Evolutionary conservation across 2,888 invertebrate species (phyloP).

Genomic region (Ormyrus labotus): DNA sequence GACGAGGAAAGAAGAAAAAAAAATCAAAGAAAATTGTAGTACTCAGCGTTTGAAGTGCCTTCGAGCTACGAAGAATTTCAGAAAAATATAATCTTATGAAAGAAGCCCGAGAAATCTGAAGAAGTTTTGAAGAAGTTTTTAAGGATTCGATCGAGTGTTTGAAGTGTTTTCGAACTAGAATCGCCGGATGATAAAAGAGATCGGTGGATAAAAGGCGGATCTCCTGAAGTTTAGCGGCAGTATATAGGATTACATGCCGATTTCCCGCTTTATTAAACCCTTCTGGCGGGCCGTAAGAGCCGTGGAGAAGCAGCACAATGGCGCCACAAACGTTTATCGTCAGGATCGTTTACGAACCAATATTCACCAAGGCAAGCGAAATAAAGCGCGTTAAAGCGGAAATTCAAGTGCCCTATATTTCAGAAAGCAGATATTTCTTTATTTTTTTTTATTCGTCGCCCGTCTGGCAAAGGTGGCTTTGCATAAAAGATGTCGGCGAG

Average conservation of each 20-base stretch:
- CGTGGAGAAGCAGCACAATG: constrained; percentile 20
- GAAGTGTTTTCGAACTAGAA: too few species aligned
- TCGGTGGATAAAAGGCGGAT: background rate
- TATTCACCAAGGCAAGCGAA: constrained; percentile 59
- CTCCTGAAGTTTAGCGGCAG: background rate
- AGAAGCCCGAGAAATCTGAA: too few species aligned
- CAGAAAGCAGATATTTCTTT: background rate
- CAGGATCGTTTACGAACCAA: constrained; percentile 69
- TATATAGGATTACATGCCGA: constrained; percentile 1
- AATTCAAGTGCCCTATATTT: background rate
- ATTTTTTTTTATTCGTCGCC: background rate
- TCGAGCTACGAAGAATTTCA: too few species aligned
- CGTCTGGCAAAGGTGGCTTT: too few species aligned
- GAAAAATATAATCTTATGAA: background rate
- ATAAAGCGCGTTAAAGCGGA: background rate
- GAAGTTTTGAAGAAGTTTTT: too few species aligned
- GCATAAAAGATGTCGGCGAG: too few species aligned
- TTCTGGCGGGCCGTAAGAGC: background rate
- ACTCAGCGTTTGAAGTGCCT: too few species aligned
- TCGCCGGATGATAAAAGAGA: too few species aligned
- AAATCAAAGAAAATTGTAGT: too few species aligned
- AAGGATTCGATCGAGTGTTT: too few species aligned
- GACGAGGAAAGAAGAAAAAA: too few species aligned
- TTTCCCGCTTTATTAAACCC: constrained; percentile 2
- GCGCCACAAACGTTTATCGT: constrained; percentile 63